Conservation (phyloP, 2,888 invertebrate species). For the Scotopteryx bipunctaria region DNA sequence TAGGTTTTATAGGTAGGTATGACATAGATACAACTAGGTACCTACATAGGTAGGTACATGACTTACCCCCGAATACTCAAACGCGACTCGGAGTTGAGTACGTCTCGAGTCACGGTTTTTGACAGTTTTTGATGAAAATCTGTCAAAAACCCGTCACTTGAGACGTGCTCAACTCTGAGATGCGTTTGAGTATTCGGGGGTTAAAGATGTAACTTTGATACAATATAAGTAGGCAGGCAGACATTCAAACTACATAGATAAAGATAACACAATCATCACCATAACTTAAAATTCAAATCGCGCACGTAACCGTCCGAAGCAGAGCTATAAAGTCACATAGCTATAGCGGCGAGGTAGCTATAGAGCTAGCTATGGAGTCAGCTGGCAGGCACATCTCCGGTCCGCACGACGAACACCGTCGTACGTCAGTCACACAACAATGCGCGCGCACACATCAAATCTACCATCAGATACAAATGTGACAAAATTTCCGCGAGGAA, state of each 20-base stretch:
- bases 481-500: conserved; percentile 73
- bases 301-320: conserved; percentile 21
- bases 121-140: too few relatives aligned
- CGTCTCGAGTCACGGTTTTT: too few relatives aligned
- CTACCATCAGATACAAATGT: conserved; percentile 48
- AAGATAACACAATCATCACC: conserved; percentile 11
- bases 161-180: too few relatives aligned
- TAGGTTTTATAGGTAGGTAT: too few relatives aligned
- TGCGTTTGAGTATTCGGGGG: too few relatives aligned
- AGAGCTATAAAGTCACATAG: conserved; percentile 15
- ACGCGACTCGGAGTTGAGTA: too few relatives aligned
- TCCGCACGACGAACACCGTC: conserved; percentile 31
- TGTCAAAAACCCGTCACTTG: too few relatives aligned
- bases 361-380: conserved; percentile 26
- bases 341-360: conserved; percentile 19
- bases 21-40: too few relatives aligned
- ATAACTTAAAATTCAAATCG: conserved; percentile 19
- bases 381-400: conserved; percentile 33
- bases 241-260: background rate
- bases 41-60: too few relatives aligned
- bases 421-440: conserved; percentile 38
- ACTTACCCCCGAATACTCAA: too few relatives aligned
- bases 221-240: too few relatives aligned
- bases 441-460: conserved; percentile 66
- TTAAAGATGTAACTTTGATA: too few relatives aligned